Conservation (phyloP, 1,140 invertebrate species). For the Drosophila truncata region DNA sequence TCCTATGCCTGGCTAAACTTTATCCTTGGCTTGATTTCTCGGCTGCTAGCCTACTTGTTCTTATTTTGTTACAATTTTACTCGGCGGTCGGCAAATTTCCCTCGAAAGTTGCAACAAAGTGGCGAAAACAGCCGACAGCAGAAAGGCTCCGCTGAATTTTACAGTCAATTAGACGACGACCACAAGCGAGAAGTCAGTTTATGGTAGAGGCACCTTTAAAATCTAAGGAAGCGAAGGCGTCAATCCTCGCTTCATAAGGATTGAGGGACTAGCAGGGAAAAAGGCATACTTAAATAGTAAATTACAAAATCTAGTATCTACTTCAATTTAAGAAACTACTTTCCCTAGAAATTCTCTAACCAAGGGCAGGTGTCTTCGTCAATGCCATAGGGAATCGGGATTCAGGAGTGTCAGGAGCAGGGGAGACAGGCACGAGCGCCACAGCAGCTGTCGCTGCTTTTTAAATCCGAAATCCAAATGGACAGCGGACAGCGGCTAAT, state of each 20-base stretch:
- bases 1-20: conserved; percentile 28
- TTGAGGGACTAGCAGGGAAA: too few relatives aligned
- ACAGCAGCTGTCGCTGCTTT: conserved; percentile 54
- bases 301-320: not conserved
- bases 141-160: conserved; percentile 2
- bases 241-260: not conserved
- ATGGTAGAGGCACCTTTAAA: conserved; percentile 21
- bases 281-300: not conserved
- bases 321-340: too few relatives aligned
- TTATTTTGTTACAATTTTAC: conserved; percentile 19
- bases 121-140: conserved; percentile 9
- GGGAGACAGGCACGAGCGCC: conserved; percentile 4
- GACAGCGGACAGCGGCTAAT: conserved; percentile 62
- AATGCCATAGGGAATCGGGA: conserved; percentile 9
- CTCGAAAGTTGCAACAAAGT: conserved; percentile 26
- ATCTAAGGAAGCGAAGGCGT: not conserved
- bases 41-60: conserved; percentile 14
- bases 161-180: conserved; percentile 18
- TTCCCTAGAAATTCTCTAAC: not conserved
- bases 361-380: conserved; percentile 24
- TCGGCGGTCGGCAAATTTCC: not conserved
- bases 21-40: conserved; percentile 50
- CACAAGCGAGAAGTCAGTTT: conserved; percentile 9
- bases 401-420: not conserved
- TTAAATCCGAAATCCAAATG: conserved; percentile 13